Evolutionary conservation across 2,888 invertebrate species (phyloP).

Genomic region (Teinopalpus imperialis): DNA sequence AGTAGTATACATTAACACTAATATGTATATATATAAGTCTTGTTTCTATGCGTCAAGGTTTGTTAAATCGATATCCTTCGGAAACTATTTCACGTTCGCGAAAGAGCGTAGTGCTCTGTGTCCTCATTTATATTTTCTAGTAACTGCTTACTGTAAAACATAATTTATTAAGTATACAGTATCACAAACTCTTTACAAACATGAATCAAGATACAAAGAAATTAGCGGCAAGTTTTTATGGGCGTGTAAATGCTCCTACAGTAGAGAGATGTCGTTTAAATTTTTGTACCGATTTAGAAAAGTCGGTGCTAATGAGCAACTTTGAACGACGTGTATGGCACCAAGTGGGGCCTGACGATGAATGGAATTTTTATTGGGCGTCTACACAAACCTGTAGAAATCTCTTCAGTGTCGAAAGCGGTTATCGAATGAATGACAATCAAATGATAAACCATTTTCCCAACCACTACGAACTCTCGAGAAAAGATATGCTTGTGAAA

Average conservation of each 20-base stretch:
- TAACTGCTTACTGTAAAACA: too few species aligned
- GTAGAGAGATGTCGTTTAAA: slow-evolving; percentile 78
- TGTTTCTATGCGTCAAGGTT: too few species aligned
- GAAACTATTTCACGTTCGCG: not conserved
- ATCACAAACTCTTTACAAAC: too few species aligned
- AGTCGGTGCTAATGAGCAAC: slow-evolving; percentile 93
- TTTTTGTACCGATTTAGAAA: slow-evolving; percentile 91
- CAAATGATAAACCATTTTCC: slow-evolving; percentile 84
- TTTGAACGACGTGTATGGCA: slow-evolving; percentile 94
- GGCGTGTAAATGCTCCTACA: slow-evolving; percentile 60
- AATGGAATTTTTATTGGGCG: slow-evolving; percentile 97
- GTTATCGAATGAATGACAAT: slow-evolving; percentile 85
- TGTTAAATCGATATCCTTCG: slow-evolving; percentile 13
- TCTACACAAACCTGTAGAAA: slow-evolving; percentile 92
- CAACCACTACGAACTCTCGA: slow-evolving; percentile 95
- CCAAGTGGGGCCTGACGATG: slow-evolving; percentile 90
- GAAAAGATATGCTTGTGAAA: slow-evolving; percentile 97
- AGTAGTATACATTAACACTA: too few species aligned
- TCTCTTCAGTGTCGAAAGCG: slow-evolving; percentile 85
- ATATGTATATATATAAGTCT: too few species aligned
- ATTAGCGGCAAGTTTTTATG: slow-evolving; percentile 69
- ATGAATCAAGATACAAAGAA: slow-evolving; percentile 26
- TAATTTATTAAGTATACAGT: too few species aligned
- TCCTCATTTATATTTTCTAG: too few species aligned
- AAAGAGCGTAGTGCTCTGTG: too few species aligned